Base-by-base conservation (phyloP, 2,797 vertebrate genomes). In the Merluccius polli region DNA sequence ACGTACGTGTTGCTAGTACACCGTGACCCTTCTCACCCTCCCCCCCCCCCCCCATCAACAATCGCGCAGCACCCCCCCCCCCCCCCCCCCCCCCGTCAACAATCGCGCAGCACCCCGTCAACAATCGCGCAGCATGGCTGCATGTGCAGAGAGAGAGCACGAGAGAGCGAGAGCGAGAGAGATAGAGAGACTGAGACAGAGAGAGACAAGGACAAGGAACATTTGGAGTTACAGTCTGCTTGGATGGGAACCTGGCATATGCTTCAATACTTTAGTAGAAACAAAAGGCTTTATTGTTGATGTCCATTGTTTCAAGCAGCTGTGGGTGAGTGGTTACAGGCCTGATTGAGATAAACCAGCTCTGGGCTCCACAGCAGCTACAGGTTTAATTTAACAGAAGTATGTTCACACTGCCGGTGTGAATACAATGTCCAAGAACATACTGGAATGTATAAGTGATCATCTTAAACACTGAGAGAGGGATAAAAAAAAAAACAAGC, bases 251-350 rank as follows among this genome's bases (percentile, higher is more conserved):
- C 63, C 63, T 31, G 72, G 75, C 73, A 73, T 82, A 75, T 73
- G 32, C 82, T 77, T 82, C 67, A 71, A 38, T 67, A 70, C 80
- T n/a, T 7, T 11, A 59, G n/a, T 24, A 27, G n/a, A 24, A 27
- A 24, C 27, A 79, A 75, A 81, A 73, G 81, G 80, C 79, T 77
- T 82, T 78, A 82, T 85, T 90, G 81, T 82, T 80, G 74, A 84
- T 81, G 83, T 80, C 83, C 77, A 85, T 88, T 88, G 79, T 88
- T 77, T 78, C 70, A 71, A 30, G 3, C 75, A 75, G 76, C 80
- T 79, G 80, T 79, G 79, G 48, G 70, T 85, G 88, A 86, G 79
- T 82, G 82, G 89, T 90, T 88, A 85, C 75, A 77, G 83, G 75
- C 77, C 67, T 86, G 82, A 85, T 81, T 73, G 71, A 85, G 88